Conservation (phyloP, 1,140 invertebrate genomes). For the Drosophila lowei region DNA sequence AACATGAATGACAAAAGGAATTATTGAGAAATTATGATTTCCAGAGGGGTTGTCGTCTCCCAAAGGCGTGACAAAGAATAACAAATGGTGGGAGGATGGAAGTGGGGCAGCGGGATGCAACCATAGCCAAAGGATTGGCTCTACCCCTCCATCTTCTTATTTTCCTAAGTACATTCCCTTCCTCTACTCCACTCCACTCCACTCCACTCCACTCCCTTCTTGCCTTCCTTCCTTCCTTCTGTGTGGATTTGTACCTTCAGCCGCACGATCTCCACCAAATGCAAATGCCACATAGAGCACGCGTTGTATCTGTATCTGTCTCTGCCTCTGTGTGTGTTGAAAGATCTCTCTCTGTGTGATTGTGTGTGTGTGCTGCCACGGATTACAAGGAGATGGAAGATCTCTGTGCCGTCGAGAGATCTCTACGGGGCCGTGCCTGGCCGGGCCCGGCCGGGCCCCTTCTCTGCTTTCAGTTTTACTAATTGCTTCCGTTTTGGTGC, state of each 20-base stretch:
- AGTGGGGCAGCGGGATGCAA: constrained; percentile 14
- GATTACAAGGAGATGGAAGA: constrained; percentile 27
- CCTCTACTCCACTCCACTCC: constrained; percentile 5
- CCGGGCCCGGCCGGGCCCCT: constrained; percentile 48
- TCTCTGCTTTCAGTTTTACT: constrained; percentile 63
- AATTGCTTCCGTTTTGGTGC: constrained; percentile 71
- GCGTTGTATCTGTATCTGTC: constrained; percentile 29
- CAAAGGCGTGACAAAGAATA: constrained; percentile 26
- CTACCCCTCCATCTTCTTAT: not conserved
- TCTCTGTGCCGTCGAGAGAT: not conserved
- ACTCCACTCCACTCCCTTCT: too few species aligned
- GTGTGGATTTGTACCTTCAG: constrained; percentile 13
- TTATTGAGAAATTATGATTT: constrained; percentile 57
- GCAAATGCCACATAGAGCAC: constrained; percentile 76
- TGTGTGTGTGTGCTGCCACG: constrained; percentile 62
- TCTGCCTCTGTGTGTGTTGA: not conserved
- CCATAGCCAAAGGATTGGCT: constrained; percentile 64
- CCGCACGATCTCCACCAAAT: constrained; percentile 3
- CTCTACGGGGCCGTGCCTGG: too few species aligned
- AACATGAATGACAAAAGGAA: constrained; percentile 28
- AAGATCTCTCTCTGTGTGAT: not conserved
- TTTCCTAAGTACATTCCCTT: constrained; percentile 38
- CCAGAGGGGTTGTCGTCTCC: constrained; percentile 17
- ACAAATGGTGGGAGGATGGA: not conserved
- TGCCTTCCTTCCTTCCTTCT: constrained; percentile 5